These are phyloP conservation scores for Synergus gifuensis DNA, from an alignment of 2,888 invertebrate genomes.

Conservation along the genomic window DNA sequence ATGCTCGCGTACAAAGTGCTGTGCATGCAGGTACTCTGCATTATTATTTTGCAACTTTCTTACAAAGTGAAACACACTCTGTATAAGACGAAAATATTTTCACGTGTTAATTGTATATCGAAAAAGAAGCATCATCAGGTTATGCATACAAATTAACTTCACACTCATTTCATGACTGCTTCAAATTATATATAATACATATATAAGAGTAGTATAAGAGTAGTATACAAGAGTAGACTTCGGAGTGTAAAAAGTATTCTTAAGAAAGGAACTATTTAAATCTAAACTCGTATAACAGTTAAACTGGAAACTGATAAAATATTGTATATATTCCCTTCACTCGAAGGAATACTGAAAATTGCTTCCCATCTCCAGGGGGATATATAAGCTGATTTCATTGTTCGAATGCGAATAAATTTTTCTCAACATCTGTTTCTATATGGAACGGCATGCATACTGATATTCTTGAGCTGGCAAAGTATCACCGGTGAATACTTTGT, in stretches of 20 bases:
- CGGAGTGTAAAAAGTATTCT: too few relatives aligned
- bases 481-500: constrained; percentile 55
- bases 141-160: neutral
- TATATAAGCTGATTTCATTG: constrained; percentile 25
- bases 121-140: neutral
- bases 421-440: constrained; percentile 3
- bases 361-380: neutral
- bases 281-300: too few relatives aligned
- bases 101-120: neutral
- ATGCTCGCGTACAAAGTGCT: constrained; percentile 50
- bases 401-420: constrained; percentile 25
- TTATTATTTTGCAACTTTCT: constrained; percentile 20
- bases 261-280: too few relatives aligned
- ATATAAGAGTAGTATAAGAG: too few relatives aligned
- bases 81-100: neutral
- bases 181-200: too few relatives aligned
- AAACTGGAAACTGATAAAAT: neutral
- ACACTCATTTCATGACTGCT: too few relatives aligned
- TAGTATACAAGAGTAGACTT: too few relatives aligned
- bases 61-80: constrained; percentile 4
- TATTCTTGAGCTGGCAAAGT: constrained; percentile 44
- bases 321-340: neutral
- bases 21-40: constrained; percentile 11
- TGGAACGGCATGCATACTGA: constrained; percentile 52
- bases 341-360: neutral